Conservation (phyloP, 2,888 invertebrate genomes). For the Xylota segnis region DNA sequence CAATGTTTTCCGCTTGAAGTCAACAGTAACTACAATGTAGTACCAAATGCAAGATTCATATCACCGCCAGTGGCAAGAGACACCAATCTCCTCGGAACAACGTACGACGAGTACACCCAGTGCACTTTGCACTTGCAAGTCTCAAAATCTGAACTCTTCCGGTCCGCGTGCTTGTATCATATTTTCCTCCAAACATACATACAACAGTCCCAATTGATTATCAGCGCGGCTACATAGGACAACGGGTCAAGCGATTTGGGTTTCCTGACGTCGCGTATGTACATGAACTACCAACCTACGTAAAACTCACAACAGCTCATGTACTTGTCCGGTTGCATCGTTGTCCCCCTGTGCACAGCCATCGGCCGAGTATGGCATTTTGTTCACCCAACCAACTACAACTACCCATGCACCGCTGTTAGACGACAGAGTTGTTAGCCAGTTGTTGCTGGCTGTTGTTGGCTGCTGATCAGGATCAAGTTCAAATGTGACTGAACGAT, state of each 20-base stretch:
- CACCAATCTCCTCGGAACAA: neutral
- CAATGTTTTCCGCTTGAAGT: too few relatives aligned
- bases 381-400: slow-evolving; percentile 36
- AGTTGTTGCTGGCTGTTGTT: slow-evolving; percentile 28
- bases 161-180: slow-evolving; percentile 37
- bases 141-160: slow-evolving; percentile 44
- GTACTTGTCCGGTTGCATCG: slow-evolving; percentile 60
- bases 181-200: slow-evolving; percentile 32
- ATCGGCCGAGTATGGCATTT: slow-evolving; percentile 19
- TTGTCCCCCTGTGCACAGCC: slow-evolving; percentile 30
- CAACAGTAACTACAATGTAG: neutral
- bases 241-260: slow-evolving; percentile 35
- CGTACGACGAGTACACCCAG: slow-evolving; percentile 35
- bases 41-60: slow-evolving; percentile 8
- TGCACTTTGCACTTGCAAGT: slow-evolving; percentile 32
- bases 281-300: slow-evolving; percentile 66
- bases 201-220: slow-evolving; percentile 45
- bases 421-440: slow-evolving; percentile 29
- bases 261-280: neutral
- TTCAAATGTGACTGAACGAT: slow-evolving; percentile 76
- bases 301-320: slow-evolving; percentile 48
- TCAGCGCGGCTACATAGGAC: slow-evolving; percentile 27
- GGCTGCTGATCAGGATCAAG: slow-evolving; percentile 68
- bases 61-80: slow-evolving; percentile 24
- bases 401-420: neutral